Percentiles rank a stretch among this genome's conserved stretches.
phyloP scores from a whole-genome alignment of 1,140 invertebrate species.

The Drosophila tristis region DNA sequence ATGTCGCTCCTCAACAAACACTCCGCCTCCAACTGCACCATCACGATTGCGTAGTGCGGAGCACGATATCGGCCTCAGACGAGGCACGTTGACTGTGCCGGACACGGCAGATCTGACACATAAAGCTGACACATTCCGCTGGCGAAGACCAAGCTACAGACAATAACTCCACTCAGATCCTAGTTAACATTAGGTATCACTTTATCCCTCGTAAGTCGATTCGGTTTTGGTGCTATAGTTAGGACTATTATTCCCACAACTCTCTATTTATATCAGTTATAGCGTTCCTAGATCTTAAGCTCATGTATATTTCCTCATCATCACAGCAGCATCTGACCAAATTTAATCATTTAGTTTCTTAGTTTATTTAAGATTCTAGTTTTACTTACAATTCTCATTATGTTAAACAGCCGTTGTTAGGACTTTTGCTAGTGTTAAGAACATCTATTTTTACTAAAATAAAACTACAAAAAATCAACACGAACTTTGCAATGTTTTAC shows the following conservation, averaged over 20 bases:
- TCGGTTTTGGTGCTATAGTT: constrained; percentile 75
- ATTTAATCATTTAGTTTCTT: constrained; percentile 59
- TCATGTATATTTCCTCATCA: constrained; percentile 65
- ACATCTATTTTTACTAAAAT: constrained; percentile 62
- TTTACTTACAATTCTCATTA: constrained; percentile 47
- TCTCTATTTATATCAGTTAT: constrained; percentile 54
- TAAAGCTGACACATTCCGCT: constrained; percentile 66
- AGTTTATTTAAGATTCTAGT: constrained; percentile 24
- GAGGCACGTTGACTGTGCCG: constrained; percentile 8
- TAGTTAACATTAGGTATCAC: constrained; percentile 24
- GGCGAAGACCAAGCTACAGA: constrained; percentile 73
- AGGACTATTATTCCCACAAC: constrained; percentile 13
- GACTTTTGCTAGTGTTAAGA: constrained; percentile 42
- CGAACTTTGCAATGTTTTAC: constrained; percentile 11
- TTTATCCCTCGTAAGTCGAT: constrained; percentile 35
- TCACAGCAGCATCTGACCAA: constrained; percentile 77
- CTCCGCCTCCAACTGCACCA: constrained; percentile 83
- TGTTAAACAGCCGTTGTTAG: constrained; percentile 59
- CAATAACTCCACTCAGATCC: constrained; percentile 52
- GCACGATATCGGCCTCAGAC: not conserved
- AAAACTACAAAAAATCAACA: constrained; percentile 42
- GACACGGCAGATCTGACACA: not conserved
- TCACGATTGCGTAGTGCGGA: constrained; percentile 68
- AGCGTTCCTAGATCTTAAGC: constrained; percentile 32
- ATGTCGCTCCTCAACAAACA: constrained; percentile 98